These are phyloP conservation scores for Pomacea maculata DNA, from an alignment of 1,140 invertebrate species.

Conservation along the genomic window DNA sequence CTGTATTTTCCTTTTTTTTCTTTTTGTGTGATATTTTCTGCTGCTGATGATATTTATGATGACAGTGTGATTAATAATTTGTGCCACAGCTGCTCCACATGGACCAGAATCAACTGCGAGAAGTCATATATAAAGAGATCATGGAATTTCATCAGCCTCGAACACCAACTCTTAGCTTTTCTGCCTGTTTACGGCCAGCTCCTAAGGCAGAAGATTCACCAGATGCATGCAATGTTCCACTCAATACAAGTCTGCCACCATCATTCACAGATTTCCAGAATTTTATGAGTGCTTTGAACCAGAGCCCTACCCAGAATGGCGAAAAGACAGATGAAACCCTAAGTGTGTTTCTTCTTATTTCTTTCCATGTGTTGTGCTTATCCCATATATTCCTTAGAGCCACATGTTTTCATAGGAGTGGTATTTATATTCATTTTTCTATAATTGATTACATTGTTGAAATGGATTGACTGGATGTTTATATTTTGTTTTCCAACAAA, in stretches of 20 bases:
- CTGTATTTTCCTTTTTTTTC: too few species aligned
- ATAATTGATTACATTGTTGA: too few species aligned
- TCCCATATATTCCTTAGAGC: too few species aligned
- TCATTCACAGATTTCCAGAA: slow-evolving; percentile 6
- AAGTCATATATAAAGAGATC: slow-evolving; percentile 55
- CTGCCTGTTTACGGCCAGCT: slow-evolving; percentile 50
- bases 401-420: too few species aligned
- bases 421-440: too few species aligned
- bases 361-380: too few species aligned
- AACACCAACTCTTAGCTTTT: slow-evolving; percentile 47
- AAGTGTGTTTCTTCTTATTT: too few species aligned
- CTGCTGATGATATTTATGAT: too few species aligned
- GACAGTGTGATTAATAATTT: background rate
- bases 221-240: background rate
- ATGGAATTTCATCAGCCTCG: slow-evolving; percentile 56
- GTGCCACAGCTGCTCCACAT: slow-evolving; percentile 37
- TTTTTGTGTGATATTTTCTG: too few species aligned
- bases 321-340: background rate
- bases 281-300: background rate
- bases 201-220: slow-evolving; percentile 36
- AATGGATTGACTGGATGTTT: too few species aligned
- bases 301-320: background rate
- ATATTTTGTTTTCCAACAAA: too few species aligned
- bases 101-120: slow-evolving; percentile 40
- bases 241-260: background rate